Percentiles rank a stretch among this genome's conserved stretches.
Evolutionary conservation across 2,113 vertebrate species (phyloP).

Genomic region (Salvator merianae): DNA sequence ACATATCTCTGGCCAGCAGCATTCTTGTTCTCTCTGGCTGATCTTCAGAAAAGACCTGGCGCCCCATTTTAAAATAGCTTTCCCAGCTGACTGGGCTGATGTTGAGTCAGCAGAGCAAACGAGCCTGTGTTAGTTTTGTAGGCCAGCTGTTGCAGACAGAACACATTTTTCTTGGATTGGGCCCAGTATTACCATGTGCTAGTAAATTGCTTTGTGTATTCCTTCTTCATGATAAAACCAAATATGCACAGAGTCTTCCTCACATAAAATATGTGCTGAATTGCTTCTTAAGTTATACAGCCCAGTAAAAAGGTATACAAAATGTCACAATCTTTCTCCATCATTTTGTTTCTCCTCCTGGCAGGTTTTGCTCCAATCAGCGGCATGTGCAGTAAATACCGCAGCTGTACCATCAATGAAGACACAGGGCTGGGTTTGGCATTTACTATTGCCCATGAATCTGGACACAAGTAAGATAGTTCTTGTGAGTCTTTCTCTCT

Average conservation of each 20-base stretch:
- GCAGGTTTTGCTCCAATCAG: constrained; percentile 97
- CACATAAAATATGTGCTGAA: background rate
- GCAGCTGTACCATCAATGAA: constrained; percentile 98
- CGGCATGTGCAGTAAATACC: constrained; percentile 98
- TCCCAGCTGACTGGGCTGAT: constrained; percentile 11
- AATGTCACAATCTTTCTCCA: constrained; percentile 39
- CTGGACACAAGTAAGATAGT: constrained; percentile 93
- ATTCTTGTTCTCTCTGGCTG: background rate
- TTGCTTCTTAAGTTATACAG: background rate
- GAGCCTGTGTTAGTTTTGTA: constrained; percentile 19
- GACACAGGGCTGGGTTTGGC: constrained; percentile 95
- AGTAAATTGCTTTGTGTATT: constrained; percentile 2
- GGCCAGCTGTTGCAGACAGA: constrained; percentile 25
- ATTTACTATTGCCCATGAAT: constrained; percentile 97
- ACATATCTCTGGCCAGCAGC: background rate
- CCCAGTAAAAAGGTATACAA: background rate
- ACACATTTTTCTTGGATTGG: background rate
- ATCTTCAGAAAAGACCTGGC: background rate
- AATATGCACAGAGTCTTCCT: background rate
- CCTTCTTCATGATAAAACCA: constrained; percentile 16
- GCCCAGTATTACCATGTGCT: constrained; percentile 22
- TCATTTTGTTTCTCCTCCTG: constrained; percentile 21
- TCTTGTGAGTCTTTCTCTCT: background rate
- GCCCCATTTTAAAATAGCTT: constrained; percentile 24
- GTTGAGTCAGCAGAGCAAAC: constrained; percentile 15